Conservation (phyloP, 37 sponge, comb jelly and placozoan genomes). For the Tethya wilhelma region DNA sequence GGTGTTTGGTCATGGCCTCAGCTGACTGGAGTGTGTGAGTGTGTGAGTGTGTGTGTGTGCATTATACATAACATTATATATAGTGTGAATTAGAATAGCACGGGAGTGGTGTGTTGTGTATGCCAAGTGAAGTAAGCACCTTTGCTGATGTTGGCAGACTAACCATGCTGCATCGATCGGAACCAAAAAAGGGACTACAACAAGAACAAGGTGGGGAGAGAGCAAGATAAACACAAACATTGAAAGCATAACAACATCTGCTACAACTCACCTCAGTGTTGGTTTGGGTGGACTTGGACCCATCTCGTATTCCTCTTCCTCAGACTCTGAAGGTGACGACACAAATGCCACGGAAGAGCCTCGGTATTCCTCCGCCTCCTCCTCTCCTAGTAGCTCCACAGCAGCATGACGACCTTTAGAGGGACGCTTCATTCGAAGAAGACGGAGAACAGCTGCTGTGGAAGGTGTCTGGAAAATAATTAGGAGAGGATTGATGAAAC, state of each 20-base stretch:
- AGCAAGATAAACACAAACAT: neutral
- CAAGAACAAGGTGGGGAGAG: neutral
- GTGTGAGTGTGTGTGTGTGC: too few relatives aligned
- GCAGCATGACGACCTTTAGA: neutral
- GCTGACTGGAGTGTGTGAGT: constrained; percentile 29
- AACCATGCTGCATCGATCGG: constrained; percentile 65
- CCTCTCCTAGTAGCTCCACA: neutral
- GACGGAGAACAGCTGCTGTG: constrained; percentile 29
- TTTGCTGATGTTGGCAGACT: constrained; percentile 46
- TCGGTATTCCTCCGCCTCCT: constrained; percentile 31
- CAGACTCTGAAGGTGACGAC: constrained; percentile 52
- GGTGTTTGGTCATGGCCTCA: neutral
- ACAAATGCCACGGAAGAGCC: constrained; percentile 58
- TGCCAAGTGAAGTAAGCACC: too few relatives aligned
- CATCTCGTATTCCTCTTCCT: constrained; percentile 1
- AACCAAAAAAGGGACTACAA: constrained; percentile 62
- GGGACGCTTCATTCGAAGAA: constrained; percentile 12
- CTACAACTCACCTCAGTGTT: constrained; percentile 42
- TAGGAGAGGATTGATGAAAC: neutral
- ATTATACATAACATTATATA: too few relatives aligned
- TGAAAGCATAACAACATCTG: neutral
- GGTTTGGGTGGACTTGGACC: constrained; percentile 27
- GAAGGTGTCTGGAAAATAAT: too few relatives aligned
- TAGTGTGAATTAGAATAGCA: too few relatives aligned
- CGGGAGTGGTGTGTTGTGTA: too few relatives aligned